phyloP scores from a whole-genome alignment of 2,797 vertebrate species.

The Sebastes goodei region DNA sequence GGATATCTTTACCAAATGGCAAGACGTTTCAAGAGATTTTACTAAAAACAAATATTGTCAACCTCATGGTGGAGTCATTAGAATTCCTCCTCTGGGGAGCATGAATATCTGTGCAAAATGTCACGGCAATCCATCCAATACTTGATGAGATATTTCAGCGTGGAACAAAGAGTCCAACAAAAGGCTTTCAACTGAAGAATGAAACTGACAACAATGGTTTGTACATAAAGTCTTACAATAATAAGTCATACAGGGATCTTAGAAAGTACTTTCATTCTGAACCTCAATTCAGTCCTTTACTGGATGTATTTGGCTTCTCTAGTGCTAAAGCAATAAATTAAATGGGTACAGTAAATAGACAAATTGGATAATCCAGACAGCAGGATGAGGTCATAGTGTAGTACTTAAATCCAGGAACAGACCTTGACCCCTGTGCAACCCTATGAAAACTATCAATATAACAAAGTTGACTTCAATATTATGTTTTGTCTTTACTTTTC shows the following conservation, averaged over 20 bases:
- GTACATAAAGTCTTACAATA: neutral
- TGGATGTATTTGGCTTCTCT: neutral
- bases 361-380: neutral
- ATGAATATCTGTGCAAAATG: neutral
- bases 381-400: neutral
- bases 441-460: neutral
- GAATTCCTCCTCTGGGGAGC: neutral
- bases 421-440: neutral
- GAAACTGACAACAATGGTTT: neutral
- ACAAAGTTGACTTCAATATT: neutral
- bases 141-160: too few relatives aligned
- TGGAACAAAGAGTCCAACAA: neutral
- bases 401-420: slow-evolving; percentile 2
- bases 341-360: neutral
- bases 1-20: neutral
- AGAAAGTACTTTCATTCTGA: neutral
- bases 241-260: neutral
- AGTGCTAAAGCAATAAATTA: neutral
- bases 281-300: neutral
- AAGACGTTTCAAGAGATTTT: neutral
- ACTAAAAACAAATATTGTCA: neutral
- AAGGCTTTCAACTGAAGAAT: neutral
- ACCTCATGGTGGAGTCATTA: neutral
- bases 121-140: neutral
- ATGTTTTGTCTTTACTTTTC: slow-evolving; percentile 15